A percentile compares a stretch with the other conserved stretches of the same genome.
phyloP scores from a whole-genome alignment of 2,888 invertebrate species.

The Augochlorella aurata region DNA sequence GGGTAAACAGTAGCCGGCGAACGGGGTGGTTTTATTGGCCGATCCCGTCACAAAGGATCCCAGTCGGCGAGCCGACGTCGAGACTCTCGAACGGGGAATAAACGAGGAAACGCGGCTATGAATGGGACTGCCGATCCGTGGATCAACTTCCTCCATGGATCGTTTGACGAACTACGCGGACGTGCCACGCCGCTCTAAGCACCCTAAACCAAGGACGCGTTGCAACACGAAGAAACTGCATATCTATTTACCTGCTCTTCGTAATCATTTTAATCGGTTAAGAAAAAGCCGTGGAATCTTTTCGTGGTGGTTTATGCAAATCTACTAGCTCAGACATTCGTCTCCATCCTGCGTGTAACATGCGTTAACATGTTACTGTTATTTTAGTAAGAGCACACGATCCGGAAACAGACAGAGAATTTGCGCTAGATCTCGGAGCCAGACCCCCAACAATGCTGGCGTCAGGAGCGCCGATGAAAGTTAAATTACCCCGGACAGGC shows the following conservation, averaged over 20 bases:
- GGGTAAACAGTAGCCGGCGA: constrained; percentile 52
- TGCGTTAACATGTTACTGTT: no score
- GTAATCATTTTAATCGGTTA: no score
- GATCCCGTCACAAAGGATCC: constrained; percentile 31
- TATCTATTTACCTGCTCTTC: no score
- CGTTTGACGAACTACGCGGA: neutral
- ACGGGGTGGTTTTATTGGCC: constrained; percentile 59
- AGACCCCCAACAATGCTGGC: neutral
- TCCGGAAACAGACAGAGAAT: no score
- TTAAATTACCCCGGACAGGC: neutral
- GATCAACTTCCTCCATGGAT: neutral
- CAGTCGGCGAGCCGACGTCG: constrained; percentile 25
- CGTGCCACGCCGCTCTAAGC: neutral
- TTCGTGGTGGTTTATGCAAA: no score
- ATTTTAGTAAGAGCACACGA: no score
- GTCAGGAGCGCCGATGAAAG: neutral
- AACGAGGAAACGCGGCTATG: constrained; percentile 47
- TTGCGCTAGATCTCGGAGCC: neutral
- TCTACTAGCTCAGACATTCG: no score
- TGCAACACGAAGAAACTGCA: neutral
- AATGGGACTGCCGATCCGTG: constrained; percentile 45
- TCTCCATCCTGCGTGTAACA: no score
- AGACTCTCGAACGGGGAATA: constrained; percentile 13
- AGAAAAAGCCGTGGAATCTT: no score
- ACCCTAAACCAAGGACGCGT: neutral